Evolutionary conservation across 2,113 vertebrate species (phyloP).

Genomic region (Gallinago paraguaiae): DNA sequence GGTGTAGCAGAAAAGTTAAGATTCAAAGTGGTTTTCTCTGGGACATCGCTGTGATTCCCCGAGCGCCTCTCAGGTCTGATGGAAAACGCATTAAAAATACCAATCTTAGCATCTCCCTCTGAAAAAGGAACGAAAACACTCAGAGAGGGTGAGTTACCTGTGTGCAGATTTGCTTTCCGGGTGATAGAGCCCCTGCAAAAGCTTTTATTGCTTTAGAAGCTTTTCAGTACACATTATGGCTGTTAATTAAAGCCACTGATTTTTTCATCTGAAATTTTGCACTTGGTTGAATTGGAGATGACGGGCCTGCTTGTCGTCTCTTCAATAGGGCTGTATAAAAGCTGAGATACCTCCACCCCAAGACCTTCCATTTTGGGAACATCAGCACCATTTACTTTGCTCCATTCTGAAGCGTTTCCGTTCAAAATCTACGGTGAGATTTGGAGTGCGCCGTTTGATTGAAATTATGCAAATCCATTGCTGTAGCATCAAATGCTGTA

Average conservation of each 20-base stretch:
- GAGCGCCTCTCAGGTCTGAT: not conserved
- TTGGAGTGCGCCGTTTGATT: not conserved
- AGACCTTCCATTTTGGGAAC: not conserved
- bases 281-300: not conserved
- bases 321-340: not conserved
- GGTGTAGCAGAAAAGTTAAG: not conserved
- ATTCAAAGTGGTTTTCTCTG: not conserved
- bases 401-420: not conserved
- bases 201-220: not conserved
- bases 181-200: not conserved
- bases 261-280: not conserved
- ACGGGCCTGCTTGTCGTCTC: not conserved
- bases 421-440: not conserved
- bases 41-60: not conserved
- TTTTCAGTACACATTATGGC: not conserved
- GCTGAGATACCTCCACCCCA: not conserved
- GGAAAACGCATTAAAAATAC: not conserved
- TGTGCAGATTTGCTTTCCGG: not conserved
- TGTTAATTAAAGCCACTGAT: not conserved
- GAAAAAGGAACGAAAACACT: not conserved
- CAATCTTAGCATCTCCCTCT: not conserved
- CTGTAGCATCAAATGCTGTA: not conserved
- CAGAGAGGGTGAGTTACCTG: not conserved
- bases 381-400: not conserved
- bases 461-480: not conserved